phyloP scores from a whole-genome alignment of 2,113 vertebrate species.

The Acanthisitta chloris region DNA sequence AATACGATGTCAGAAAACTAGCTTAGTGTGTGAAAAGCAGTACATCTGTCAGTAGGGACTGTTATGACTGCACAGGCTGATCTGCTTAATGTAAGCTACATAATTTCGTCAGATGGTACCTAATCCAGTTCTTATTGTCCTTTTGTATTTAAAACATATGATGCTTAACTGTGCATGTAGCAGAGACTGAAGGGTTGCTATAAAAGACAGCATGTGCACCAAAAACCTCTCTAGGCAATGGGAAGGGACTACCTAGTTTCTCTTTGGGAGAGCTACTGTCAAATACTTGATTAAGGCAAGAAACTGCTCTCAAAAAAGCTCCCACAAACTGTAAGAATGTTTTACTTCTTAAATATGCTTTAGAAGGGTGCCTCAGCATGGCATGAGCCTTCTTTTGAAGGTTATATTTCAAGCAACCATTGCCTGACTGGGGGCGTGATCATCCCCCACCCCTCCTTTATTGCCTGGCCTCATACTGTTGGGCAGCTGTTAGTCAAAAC shows the following conservation, averaged over 20 bases:
- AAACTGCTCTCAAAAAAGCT: rapidly evolving
- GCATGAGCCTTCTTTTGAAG: neutral
- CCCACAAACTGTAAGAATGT: neutral
- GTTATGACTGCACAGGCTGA: neutral
- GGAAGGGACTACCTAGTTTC: neutral
- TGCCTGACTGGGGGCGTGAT: neutral
- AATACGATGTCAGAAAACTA: neutral
- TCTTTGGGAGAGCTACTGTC: neutral
- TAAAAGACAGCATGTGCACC: neutral
- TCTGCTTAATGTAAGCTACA: neutral
- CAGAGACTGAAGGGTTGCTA: neutral
- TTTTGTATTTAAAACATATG: neutral
- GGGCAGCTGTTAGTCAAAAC: neutral
- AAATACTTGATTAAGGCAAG: neutral
- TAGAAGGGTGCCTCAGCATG: neutral
- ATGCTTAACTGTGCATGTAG: neutral
- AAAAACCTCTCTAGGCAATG: neutral
- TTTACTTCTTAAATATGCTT: neutral
- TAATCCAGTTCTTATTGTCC: neutral
- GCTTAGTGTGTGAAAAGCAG: neutral
- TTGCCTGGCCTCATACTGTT: neutral
- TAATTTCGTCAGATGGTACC: neutral
- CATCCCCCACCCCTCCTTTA: too few relatives aligned
- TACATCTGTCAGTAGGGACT: neutral
- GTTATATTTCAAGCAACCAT: neutral